Evolutionary conservation across 2,888 invertebrate species (phyloP).

Genomic region (Xestia ashworthii): DNA sequence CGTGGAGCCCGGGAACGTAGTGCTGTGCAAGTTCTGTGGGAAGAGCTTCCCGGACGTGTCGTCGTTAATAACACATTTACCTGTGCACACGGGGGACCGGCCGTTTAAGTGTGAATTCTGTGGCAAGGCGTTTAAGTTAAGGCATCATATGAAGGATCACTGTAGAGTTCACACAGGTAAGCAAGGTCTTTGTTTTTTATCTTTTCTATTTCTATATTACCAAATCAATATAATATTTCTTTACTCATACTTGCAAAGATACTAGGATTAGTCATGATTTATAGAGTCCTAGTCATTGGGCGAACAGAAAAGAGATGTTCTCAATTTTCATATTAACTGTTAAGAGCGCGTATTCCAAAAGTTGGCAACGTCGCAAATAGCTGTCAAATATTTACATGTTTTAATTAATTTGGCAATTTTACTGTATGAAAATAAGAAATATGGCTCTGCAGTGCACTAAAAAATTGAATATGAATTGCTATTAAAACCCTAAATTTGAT

Average conservation of each 20-base stretch:
- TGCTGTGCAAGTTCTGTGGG: constrained; percentile 97
- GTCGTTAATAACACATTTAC: constrained; percentile 96
- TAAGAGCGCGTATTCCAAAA: no score
- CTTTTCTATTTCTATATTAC: not conserved
- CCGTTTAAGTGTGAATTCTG: constrained; percentile 98
- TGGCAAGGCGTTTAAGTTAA: constrained; percentile 97
- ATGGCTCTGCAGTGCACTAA: no score
- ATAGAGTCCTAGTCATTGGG: not conserved
- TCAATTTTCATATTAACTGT: not conserved
- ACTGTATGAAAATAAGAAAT: no score
- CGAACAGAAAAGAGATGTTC: not conserved
- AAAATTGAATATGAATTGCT: no score
- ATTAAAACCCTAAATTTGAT: no score
- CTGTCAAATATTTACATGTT: no score
- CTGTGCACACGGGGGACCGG: constrained; percentile 97
- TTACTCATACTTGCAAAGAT: not conserved
- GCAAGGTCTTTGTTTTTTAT: constrained; percentile 60
- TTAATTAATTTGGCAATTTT: no score
- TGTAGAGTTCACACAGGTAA: constrained; percentile 97
- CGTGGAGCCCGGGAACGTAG: constrained; percentile 94
- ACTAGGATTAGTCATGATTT: not conserved
- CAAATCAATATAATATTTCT: not conserved
- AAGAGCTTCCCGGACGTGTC: constrained; percentile 98
- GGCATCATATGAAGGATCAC: constrained; percentile 98
- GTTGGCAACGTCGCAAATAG: no score